A percentile compares a stretch with the other conserved stretches of the same genome.
These are phyloP conservation scores for Rhynchonema sp. DNA, from an alignment of 2,888 invertebrate genomes.

Conservation along the genomic window DNA sequence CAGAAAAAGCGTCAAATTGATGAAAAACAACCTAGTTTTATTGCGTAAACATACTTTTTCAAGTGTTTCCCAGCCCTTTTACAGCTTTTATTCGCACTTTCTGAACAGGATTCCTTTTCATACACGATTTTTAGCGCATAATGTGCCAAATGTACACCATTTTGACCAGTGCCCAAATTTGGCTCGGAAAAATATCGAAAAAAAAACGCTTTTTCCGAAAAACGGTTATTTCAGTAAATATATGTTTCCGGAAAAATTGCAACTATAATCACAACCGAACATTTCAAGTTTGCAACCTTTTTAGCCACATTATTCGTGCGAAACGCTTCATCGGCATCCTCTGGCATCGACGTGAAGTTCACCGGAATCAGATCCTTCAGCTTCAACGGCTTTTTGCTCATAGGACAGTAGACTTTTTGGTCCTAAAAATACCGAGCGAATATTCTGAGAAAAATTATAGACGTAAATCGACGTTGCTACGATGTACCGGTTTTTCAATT, in stretches of 20 bases:
- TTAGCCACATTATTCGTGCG: constrained; percentile 48
- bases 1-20: no score
- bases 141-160: no score
- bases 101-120: no score
- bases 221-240: neutral
- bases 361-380: constrained; percentile 77
- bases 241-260: no score
- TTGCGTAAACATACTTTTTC: no score
- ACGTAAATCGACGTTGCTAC: neutral
- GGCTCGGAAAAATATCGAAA: no score
- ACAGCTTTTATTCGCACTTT: no score
- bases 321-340: constrained; percentile 50
- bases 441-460: neutral
- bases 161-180: no score
- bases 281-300: constrained; percentile 37
- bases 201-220: no score
- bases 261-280: no score
- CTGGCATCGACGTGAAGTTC: constrained; percentile 71
- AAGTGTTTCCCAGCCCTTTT: no score
- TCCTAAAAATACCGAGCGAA: constrained; percentile 32
- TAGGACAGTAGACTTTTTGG: constrained; percentile 56
- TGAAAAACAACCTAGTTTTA: no score
- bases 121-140: neutral
- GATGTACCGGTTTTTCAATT: constrained; percentile 49
- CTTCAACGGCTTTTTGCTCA: constrained; percentile 62